Evolutionary conservation across 2,113 vertebrate species (phyloP), one percentile per base, ranked within the genome.

Genomic region (Pipra filicauda): DNA sequence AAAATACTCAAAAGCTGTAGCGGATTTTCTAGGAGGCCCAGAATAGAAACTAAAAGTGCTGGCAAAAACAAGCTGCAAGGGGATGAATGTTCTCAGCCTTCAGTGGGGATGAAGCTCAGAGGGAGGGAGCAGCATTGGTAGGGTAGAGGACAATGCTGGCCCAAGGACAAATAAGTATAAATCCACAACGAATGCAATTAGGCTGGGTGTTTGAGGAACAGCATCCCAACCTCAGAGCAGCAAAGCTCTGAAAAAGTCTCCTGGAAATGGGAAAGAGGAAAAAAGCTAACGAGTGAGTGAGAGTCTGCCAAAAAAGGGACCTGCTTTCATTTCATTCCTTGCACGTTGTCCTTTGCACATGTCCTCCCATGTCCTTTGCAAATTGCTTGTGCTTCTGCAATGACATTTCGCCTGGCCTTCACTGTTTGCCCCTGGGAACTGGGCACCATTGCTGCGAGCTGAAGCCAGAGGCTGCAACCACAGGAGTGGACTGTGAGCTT

Each of bases 81-180:
- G 59, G 21, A 59, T 80, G 37, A 71, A 84, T 78, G 76, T 54
- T 95, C 83, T 78, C 83, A 70, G 51, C 33, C 79, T 78, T 21
- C 1, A 2, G 41, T 51, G 39, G 33, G 30, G 21, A 33, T 48
- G 48, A 82, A 85, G 61, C 81, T 88, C 31, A 33, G 49, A 86
- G 76, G 35, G 46, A 85, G 82, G 31, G 39, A 91, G 69, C 59
- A 88, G 27, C 3, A 1, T 51, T 59, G 76, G 30, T 43, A 74
- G 69, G 55, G 16, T 22, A 69, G 73, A 89, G 73, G 76, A 95
- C 89, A 96, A 61, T 81, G 91, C 76, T 96, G 89, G 73, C 89
- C 89, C 61, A 81, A 58, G 43, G 83, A 92, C 82, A 95, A 92
- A 7, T 54, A 83, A 93, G 57, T 46, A 74, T 20, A 89, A 92